phyloP scores from a whole-genome alignment of 2,888 invertebrate species.

The Sarcophaga rosellei region DNA sequence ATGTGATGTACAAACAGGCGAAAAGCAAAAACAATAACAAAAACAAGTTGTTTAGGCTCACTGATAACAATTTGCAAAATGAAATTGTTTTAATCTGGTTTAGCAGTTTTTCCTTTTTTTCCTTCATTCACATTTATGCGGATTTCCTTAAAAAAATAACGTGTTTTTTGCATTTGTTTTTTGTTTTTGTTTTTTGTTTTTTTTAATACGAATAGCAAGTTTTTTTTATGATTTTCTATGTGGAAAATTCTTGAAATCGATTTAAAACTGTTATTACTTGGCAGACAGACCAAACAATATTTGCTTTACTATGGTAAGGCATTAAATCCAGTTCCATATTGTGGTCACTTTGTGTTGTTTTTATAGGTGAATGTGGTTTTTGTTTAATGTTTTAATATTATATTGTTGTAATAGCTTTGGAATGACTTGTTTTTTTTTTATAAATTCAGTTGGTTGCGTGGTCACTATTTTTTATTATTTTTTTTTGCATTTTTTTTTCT shows the following conservation, averaged over 20 bases:
- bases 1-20: not conserved
- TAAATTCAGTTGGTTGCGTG: constrained; percentile 60
- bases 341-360: constrained; percentile 43
- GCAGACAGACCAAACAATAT: constrained; percentile 19
- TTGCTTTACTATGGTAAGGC: constrained; percentile 22
- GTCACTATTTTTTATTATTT: constrained; percentile 33
- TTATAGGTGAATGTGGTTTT: constrained; percentile 65
- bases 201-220: not conserved
- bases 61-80: constrained; percentile 47
- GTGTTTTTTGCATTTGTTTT: constrained; percentile 21
- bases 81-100: constrained; percentile 63
- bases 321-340: constrained; percentile 58
- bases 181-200: not conserved
- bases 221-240: constrained; percentile 14
- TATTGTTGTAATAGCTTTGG: constrained; percentile 43
- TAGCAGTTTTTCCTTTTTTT: constrained; percentile 25
- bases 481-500: not conserved
- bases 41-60: constrained; percentile 41
- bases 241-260: constrained; percentile 62
- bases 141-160: constrained; percentile 65
- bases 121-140: constrained; percentile 27
- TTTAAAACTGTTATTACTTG: constrained; percentile 21
- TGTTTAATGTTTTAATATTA: constrained; percentile 2
- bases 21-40: no score
- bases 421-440: constrained; percentile 56